Evolutionary conservation across 2,797 vertebrate species (phyloP), one percentile per base, ranked within the genome.

Genomic region (Decapterus maruadsi): DNA sequence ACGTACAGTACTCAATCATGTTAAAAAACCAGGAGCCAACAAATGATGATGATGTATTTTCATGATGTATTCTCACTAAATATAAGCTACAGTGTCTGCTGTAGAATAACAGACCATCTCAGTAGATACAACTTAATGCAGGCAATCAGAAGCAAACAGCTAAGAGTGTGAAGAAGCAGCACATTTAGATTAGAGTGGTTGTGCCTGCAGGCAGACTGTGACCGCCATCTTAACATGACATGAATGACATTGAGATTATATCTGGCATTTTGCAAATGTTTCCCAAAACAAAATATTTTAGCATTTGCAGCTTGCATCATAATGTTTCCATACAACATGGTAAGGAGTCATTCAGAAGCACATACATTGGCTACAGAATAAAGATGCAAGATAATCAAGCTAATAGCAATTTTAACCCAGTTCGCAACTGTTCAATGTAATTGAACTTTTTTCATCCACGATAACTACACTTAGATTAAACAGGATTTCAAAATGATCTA

Each of bases 21-120:
- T 60, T 45, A 76, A 76, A 8, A 12, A 40, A 53, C 48, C 13
- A n/a, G 9, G 17, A 57, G 31, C 70, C 63, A 80, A 58, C 62
- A 38, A 46, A 64, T 34, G 26, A 34, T 34, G 31, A 62, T 65
- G 64, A 22, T 22, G 9, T 51, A 51, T 22, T 51, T 51, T 22
- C 54, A 62, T 62, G 64, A 12, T 22, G 9, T 51, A 51, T 22
- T 51, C 20, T 22, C 54, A 34, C 26, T 16, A 29, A 22, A 22
- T 53, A 20, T 22, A 22, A 29, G 13, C 12, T 11, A 8, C 26
- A 34, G 6, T 54, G 51, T 54, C 22, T 29, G 5, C 51, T 22
- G 11, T 29, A 26, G 22, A 54, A 29, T 11, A 22, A 50, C 7
- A 53, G 19, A 40, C 31, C 34, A 40, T 40, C 31, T 22, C n/a